These are phyloP conservation scores for Sarcophaga variegata DNA, from an alignment of 2,888 invertebrate species.

Conservation along the genomic window DNA sequence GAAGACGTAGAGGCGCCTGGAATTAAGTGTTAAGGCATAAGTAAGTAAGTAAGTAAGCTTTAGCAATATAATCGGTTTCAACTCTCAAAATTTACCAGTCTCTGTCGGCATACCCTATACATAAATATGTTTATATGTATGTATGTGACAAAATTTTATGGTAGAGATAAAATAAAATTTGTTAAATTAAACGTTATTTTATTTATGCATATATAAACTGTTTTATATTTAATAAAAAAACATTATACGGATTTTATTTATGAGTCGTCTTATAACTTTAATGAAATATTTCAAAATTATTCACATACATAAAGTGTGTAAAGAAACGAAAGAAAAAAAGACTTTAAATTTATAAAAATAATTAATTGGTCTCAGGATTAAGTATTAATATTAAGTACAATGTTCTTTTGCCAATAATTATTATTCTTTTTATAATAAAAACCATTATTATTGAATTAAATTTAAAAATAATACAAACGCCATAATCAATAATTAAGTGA, in stretches of 20 bases:
- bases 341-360: slow-evolving; percentile 17
- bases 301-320: background rate
- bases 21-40: no score
- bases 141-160: no score
- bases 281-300: background rate
- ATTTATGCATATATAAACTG: background rate
- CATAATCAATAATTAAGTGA: slow-evolving; percentile 31
- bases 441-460: slow-evolving; percentile 20
- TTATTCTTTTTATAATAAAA: background rate
- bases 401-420: no score
- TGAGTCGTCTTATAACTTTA: background rate
- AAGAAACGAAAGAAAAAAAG: background rate
- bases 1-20: no score
- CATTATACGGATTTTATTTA: background rate
- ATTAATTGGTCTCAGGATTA: background rate
- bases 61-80: no score
- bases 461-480: slow-evolving; percentile 24
- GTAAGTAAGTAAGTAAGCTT: no score
- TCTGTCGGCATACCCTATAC: no score
- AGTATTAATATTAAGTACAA: no score
- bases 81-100: no score
- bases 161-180: no score
- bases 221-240: background rate
- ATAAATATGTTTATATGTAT: no score
- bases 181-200: background rate